phyloP scores from a whole-genome alignment of 2,888 invertebrate species.

The Gortyna flavago region DNA sequence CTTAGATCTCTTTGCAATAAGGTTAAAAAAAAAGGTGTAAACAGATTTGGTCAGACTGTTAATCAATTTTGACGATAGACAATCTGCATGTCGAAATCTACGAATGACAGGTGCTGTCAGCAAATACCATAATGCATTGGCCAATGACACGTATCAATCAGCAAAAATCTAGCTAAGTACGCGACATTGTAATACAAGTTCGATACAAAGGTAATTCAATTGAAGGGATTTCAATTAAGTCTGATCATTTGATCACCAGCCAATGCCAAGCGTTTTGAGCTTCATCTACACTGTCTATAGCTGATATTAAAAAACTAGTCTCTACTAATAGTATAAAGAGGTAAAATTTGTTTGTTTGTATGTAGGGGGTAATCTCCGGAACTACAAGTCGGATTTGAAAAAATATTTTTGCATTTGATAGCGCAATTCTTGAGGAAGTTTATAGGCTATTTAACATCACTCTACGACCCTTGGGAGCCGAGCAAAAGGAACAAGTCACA shows the following conservation, averaged over 20 bases:
- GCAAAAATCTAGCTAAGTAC: constrained; percentile 12
- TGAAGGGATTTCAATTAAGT: constrained; percentile 42
- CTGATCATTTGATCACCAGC: constrained; percentile 43
- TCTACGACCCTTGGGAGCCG: too few relatives aligned
- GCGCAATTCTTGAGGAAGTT: background rate
- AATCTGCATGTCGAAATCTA: background rate
- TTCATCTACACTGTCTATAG: constrained; percentile 3
- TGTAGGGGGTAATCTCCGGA: background rate
- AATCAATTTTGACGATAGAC: constrained; percentile 7
- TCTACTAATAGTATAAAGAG: background rate
- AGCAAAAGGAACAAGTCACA: too few relatives aligned
- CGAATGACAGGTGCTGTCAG: constrained; percentile 20
- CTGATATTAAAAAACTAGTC: background rate
- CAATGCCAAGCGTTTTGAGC: constrained; percentile 37
- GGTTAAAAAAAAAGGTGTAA: background rate
- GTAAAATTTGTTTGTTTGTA: background rate
- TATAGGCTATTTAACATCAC: background rate
- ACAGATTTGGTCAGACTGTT: background rate
- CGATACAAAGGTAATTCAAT: constrained; percentile 41
- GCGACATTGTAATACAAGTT: constrained; percentile 11
- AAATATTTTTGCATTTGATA: background rate
- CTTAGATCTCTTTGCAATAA: too few relatives aligned
- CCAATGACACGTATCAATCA: background rate
- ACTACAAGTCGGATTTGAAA: background rate
- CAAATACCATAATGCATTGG: constrained; percentile 5